Percentiles rank a stretch among this genome's conserved stretches.
phyloP scores from a whole-genome alignment of 53 echinoderm and acorn worm species.

The Zoroaster sp. region DNA sequence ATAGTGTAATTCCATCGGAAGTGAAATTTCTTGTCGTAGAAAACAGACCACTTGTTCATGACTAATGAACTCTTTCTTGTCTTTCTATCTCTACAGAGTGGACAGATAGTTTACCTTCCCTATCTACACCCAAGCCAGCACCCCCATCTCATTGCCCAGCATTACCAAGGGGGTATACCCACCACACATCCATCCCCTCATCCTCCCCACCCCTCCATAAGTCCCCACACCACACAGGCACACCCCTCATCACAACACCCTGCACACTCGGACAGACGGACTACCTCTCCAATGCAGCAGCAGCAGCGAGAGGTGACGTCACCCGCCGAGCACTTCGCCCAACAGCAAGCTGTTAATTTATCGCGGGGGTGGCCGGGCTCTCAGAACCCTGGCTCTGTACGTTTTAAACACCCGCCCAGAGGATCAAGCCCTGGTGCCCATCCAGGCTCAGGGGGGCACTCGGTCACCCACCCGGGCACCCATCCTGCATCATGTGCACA shows the following conservation, averaged over 20 bases:
- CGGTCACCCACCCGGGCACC: constrained; percentile 37
- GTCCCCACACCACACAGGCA: constrained; percentile 55
- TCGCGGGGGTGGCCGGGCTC: constrained; percentile 29
- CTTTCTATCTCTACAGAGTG: constrained; percentile 29
- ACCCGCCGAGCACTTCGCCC: constrained; percentile 54
- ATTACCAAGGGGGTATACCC: constrained; percentile 36
- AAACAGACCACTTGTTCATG: neutral
- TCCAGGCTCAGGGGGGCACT: constrained; percentile 37
- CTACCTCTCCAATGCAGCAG: constrained; percentile 43
- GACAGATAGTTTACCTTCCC: constrained; percentile 40
- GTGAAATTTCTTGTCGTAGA: too few species aligned
- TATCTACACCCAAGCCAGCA: constrained; percentile 23
- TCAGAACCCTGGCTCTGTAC: neutral
- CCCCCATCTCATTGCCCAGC: constrained; percentile 31
- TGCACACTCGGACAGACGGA: constrained; percentile 42
- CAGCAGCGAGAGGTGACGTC: constrained; percentile 64
- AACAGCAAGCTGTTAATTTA: constrained; percentile 46
- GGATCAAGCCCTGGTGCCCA: constrained; percentile 50
- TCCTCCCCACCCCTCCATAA: constrained; percentile 25
- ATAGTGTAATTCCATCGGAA: too few species aligned
- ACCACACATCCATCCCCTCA: constrained; percentile 32
- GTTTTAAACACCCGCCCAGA: constrained; percentile 49
- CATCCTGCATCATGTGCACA: constrained; percentile 9
- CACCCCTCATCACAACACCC: constrained; percentile 21
- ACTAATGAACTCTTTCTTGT: neutral